phyloP scores from a whole-genome alignment of 2,113 vertebrate species.

The Illadopsis cleaveri region DNA sequence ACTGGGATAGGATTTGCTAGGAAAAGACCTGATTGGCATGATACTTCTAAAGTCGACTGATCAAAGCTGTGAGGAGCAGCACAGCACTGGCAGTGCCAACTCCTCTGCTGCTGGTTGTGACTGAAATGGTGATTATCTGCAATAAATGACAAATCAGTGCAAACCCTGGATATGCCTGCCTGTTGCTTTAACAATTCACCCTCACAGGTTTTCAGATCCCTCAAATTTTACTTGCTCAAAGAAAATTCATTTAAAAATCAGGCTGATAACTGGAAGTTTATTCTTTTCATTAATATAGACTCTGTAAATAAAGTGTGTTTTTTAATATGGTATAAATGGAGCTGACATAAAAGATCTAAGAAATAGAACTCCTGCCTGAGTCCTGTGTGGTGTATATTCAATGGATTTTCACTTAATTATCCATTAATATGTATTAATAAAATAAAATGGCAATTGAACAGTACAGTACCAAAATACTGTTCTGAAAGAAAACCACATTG shows the following conservation, averaged over 20 bases:
- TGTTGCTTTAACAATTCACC: background rate
- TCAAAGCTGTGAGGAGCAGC: background rate
- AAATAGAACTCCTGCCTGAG: background rate
- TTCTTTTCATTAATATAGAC: background rate
- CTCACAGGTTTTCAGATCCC: background rate
- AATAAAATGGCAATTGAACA: constrained; percentile 2
- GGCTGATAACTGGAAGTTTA: background rate
- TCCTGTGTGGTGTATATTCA: background rate
- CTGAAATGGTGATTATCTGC: background rate
- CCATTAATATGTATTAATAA: constrained; percentile 7
- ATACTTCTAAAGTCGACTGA: background rate
- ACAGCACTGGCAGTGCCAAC: background rate
- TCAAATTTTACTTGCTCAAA: background rate
- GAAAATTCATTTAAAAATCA: background rate
- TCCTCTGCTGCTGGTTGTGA: background rate
- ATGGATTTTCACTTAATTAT: constrained; percentile 36
- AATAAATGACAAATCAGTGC: background rate
- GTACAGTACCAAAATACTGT: background rate
- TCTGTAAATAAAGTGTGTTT: background rate
- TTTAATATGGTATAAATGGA: background rate
- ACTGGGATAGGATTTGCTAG: background rate
- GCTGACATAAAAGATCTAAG: background rate
- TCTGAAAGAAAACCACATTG: constrained; percentile 8
- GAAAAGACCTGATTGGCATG: background rate
- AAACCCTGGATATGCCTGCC: background rate